Evolutionary conservation across 2,888 invertebrate genomes (phyloP).

Genomic region (Xanthorhoe spadicearia): DNA sequence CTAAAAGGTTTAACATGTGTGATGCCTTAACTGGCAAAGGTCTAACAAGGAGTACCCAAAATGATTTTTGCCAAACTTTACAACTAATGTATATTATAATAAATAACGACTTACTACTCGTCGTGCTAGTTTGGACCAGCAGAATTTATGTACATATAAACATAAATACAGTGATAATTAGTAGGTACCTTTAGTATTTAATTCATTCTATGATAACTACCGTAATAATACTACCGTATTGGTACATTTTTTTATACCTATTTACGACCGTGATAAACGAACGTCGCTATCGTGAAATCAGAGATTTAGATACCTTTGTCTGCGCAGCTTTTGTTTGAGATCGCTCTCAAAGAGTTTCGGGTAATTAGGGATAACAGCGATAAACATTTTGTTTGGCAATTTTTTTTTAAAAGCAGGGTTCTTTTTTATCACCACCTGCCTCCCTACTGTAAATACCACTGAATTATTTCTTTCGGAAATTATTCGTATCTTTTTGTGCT

Average conservation of each 20-base stretch:
- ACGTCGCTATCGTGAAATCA: not conserved
- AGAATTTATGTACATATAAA: no score
- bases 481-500: not conserved
- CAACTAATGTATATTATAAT: no score
- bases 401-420: slow-evolving; percentile 48
- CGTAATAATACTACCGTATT: no score
- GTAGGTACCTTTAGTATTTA: no score
- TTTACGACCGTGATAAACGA: not conserved
- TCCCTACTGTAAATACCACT: not conserved
- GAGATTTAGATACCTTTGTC: slow-evolving; percentile 30
- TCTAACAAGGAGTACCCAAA: no score
- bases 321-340: slow-evolving; percentile 30
- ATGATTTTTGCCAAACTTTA: no score
- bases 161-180: no score
- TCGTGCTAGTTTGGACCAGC: no score
- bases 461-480: not conserved
- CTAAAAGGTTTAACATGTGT: no score
- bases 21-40: no score
- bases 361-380: slow-evolving; percentile 35
- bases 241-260: not conserved
- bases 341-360: slow-evolving; percentile 35
- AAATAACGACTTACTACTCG: no score
- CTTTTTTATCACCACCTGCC: slow-evolving; percentile 44
- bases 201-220: no score
- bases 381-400: slow-evolving; percentile 47